Conservation (phyloP, 2,113 vertebrate genomes). For the Fulmarus glacialis region DNA sequence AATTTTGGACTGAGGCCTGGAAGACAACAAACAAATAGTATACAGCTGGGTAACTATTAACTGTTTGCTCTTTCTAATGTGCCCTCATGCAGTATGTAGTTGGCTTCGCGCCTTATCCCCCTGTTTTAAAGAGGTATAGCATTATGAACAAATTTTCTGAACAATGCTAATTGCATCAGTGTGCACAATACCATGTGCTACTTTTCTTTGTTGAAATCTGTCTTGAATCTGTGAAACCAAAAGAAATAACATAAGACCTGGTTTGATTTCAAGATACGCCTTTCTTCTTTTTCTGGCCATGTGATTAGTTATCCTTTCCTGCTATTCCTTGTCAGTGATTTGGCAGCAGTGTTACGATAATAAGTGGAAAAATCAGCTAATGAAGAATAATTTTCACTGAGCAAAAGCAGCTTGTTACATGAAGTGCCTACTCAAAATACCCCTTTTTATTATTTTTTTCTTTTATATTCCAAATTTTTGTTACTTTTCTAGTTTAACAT, state of each 20-base stretch:
- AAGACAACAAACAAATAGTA: neutral
- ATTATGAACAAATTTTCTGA: neutral
- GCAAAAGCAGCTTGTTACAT: neutral
- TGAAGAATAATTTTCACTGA: neutral
- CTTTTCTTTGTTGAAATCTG: neutral
- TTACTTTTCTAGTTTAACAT: neutral
- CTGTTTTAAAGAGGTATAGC: neutral
- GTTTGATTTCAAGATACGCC: neutral
- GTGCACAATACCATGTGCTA: rapidly evolving
- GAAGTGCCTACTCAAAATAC: neutral
- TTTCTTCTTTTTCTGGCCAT: neutral
- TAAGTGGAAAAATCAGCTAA: neutral
- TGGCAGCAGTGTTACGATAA: neutral
- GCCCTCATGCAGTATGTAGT: neutral
- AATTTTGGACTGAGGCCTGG: neutral
- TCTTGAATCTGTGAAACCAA: neutral
- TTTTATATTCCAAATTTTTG: neutral
- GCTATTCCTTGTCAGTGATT: neutral
- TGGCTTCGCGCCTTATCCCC: neutral
- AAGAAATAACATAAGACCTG: neutral
- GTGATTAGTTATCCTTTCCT: neutral
- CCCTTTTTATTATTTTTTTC: neutral
- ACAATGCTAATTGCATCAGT: neutral
- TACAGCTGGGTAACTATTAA: neutral
- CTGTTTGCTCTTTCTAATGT: neutral